Percentiles rank a stretch among this genome's conserved stretches.
Conservation (phyloP, 2,888 invertebrate species). For the Mantis religiosa region DNA sequence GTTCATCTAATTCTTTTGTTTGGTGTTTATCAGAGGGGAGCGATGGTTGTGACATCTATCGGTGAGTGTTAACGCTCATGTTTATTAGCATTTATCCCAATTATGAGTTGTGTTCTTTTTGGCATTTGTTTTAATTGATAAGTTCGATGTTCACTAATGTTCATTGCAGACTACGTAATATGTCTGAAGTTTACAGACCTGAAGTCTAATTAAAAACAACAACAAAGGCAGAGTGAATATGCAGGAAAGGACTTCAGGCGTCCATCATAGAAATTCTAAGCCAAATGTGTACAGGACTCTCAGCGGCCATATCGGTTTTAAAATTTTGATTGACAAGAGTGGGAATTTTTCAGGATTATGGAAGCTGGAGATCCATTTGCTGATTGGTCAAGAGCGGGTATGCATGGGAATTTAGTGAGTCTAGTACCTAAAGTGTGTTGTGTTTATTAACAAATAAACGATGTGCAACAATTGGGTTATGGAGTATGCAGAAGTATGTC, state of each 20-base stretch:
- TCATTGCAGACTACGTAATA: too few species aligned
- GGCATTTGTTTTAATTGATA: too few species aligned
- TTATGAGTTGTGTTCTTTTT: neutral
- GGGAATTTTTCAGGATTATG: neutral
- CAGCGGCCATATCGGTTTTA: conserved; percentile 1
- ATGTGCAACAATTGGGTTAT: neutral
- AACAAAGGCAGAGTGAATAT: neutral
- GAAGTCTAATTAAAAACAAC: too few species aligned
- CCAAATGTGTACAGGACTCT: neutral
- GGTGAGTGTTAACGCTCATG: conserved; percentile 15
- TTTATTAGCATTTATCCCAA: neutral
- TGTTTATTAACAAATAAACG: neutral
- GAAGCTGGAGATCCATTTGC: neutral
- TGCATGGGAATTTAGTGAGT: neutral
- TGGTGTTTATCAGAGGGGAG: conserved; percentile 12
- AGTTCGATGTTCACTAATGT: too few species aligned
- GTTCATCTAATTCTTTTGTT: conserved; percentile 3
- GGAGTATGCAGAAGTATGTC: neutral
- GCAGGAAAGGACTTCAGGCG: neutral
- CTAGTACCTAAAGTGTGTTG: neutral
- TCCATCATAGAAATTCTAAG: neutral
- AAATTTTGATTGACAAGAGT: neutral
- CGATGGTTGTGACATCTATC: conserved; percentile 21
- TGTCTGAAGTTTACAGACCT: too few species aligned
- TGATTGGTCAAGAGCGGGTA: neutral